Conservation (phyloP, 2,888 invertebrate species). For the Euplagia quadripunctaria region DNA sequence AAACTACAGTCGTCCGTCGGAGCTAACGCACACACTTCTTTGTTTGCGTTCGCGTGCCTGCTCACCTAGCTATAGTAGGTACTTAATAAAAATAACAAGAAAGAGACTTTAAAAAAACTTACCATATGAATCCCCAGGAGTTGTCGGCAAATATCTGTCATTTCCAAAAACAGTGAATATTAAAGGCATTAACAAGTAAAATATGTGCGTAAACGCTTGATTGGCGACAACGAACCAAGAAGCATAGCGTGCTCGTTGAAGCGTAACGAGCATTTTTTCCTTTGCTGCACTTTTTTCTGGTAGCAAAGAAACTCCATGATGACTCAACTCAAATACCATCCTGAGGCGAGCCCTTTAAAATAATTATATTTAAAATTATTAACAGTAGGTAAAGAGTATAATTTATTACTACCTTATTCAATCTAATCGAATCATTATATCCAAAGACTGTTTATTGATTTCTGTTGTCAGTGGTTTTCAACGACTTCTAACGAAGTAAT, state of each 20-base stretch:
- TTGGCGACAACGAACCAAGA: conserved; percentile 67
- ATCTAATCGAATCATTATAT: background rate
- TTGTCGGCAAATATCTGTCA: conserved; percentile 66
- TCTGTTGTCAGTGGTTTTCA: background rate
- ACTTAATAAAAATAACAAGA: no score
- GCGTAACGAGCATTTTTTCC: conserved; percentile 50
- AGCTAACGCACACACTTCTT: no score
- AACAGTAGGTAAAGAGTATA: background rate
- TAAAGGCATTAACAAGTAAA: conserved; percentile 65
- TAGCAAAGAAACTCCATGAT: conserved; percentile 58
- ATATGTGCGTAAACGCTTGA: conserved; percentile 59
- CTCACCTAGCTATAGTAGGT: no score
- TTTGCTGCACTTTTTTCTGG: conserved; percentile 53
- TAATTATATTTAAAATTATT: background rate
- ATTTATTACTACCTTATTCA: background rate
- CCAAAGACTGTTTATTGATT: background rate
- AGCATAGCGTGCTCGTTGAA: conserved; percentile 57
- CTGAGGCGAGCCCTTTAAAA: conserved; percentile 56
- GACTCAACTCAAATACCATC: conserved; percentile 61
- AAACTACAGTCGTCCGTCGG: no score
- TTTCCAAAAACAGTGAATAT: conserved; percentile 62
- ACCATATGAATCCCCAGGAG: conserved; percentile 70
- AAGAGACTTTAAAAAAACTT: conserved; percentile 20
- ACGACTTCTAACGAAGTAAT: no score
- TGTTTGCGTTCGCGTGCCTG: no score